Evolutionary conservation across 2,888 invertebrate species (phyloP), one percentile per base, ranked within the genome.

Genomic region (Pristionchus mayeri): DNA sequence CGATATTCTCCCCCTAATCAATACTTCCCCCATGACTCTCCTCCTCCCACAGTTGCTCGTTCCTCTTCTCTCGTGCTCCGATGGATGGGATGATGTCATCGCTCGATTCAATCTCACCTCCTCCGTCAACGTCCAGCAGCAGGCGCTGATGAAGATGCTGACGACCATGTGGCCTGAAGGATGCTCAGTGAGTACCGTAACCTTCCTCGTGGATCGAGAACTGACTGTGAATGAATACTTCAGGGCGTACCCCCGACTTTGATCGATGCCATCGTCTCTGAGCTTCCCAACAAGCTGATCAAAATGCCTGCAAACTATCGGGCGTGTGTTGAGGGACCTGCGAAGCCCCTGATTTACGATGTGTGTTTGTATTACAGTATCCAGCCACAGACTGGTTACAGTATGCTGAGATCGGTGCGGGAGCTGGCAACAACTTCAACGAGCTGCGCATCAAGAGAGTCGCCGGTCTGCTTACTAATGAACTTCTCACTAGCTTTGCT

Each of bases 251-350:
- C 3, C 9, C 48, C 44, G 13, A 2, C n/a, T 24, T 63, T 63
- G 0, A 27, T 82, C 63, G 81, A 82, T 24, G 81, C 63, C 18
- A 82, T 82, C 30, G 18, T 63, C n/a, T 21, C 37, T n/a, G 81
- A 82, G 48, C 37, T 63, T 0, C 63, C 81, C 27, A 82, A 82
- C 30, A 44, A 40, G 44, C n/a, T n/a, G 44, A 82, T 82, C 63
- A 63, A 82, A 0, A 40, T 82, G 44, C 81, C 81, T 24, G 30
- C 24, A 11, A 48, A 60, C 30, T 60, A 82, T 30, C 6, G 21
- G 9, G 48, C 44, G 18, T 82, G 81, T 21, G 81, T 63, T 18
- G 63, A 63, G 34, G 63, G 30, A 2, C 21, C 24, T 27, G 81
- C 81, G 0, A 60, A 63, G 21, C 11, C 18, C 0, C n/a, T 63